phyloP scores from a whole-genome alignment of 2,888 invertebrate species.

The Apantesis nais region DNA sequence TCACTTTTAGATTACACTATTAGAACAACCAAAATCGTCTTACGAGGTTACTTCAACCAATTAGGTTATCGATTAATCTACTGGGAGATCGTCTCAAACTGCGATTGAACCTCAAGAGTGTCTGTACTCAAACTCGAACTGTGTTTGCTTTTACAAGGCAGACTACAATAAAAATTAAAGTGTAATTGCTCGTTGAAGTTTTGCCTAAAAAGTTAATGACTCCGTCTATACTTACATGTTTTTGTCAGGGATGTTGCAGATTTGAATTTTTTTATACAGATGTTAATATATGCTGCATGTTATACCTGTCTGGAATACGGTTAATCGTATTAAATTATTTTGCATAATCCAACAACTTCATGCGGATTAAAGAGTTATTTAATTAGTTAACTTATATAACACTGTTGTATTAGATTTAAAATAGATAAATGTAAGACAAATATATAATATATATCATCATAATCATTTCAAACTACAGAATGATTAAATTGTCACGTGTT shows the following conservation, averaged over 20 bases:
- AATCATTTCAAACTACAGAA: conserved; percentile 17
- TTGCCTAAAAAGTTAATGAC: not conserved
- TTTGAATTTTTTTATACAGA: no score
- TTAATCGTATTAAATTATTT: no score
- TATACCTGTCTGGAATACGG: no score
- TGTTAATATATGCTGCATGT: no score
- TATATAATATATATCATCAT: no score
- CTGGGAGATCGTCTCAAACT: not conserved
- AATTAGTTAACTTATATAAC: no score
- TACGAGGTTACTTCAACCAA: not conserved
- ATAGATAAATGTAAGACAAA: no score
- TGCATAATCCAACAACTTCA: not conserved
- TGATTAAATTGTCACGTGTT: conserved; percentile 29
- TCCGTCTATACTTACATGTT: not conserved
- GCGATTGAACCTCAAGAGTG: no score
- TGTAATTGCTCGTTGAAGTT: not conserved
- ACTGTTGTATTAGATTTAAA: no score
- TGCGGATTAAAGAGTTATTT: no score
- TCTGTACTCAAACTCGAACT: no score
- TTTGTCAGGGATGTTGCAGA: not conserved
- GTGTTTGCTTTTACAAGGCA: not conserved
- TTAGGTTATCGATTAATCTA: not conserved
- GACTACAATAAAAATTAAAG: not conserved
- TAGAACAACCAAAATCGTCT: not conserved
- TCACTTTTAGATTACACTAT: no score